Evolutionary conservation across 1,140 invertebrate species (phyloP), one percentile per base, ranked within the genome.

Genomic region (Brachystomella parvula): DNA sequence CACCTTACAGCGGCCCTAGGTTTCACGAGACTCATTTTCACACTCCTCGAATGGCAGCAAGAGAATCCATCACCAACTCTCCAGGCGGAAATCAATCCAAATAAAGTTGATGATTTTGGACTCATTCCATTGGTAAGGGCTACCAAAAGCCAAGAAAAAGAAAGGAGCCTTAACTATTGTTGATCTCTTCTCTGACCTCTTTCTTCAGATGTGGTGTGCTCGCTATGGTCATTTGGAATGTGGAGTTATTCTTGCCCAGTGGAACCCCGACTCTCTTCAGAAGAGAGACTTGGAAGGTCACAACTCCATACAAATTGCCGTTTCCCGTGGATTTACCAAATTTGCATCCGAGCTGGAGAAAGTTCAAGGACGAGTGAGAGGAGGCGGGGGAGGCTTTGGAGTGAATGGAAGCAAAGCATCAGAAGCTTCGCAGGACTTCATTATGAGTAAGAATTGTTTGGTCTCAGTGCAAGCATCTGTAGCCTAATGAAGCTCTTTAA

Each of bases 81-180:
- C 47, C 90, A 95, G 76, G 87, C 87, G 29, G 93, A 97, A 81
- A 87, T 96, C 2, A 92, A 96, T 81, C 89, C 92, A 70, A 82
- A 94, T 26, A 87, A 89, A 74, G 86, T 90, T 74, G 94, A 96
- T 78, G 83, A 86, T 70, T 86, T 90, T 71, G 91, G 92, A 33
- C 89, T 86, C 71, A 96, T 93, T 0, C 92, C 94, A 53, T 80
- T 96, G 77, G 90, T 92, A 78, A 78, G 76, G 68, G 24, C 26
- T 66, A 44, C 39, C 9, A n/a, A 44, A n/a, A 9, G n/a, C n/a
- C 39, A 44, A 44, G 39, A 44, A 44, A 44, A 44, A 44, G n/a
- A 12, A 12, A 9, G 9, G 39, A 44, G 39, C n/a, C 39, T 44
- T 57, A 12, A 12, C 24, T 57, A 9, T 24, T 57, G 12, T 15